These are phyloP conservation scores for Anseranas semipalmata DNA, from an alignment of 2,113 vertebrate species.

Conservation along the genomic window DNA sequence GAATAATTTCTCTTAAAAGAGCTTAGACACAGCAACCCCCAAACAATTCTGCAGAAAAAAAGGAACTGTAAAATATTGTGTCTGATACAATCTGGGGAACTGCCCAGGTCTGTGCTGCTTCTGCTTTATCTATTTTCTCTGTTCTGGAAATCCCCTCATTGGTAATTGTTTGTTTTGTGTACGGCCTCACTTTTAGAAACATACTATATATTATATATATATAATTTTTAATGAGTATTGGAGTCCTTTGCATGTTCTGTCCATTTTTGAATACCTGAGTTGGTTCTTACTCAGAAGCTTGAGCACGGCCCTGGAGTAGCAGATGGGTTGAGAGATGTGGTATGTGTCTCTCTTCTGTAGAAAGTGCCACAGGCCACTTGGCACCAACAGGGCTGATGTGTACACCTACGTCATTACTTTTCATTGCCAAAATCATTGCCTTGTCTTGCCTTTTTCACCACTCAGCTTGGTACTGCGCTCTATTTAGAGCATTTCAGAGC, in stretches of 20 bases:
- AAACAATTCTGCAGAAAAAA: not conserved
- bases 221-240: no score
- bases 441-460: not conserved
- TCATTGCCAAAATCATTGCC: not conserved
- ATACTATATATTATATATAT: no score
- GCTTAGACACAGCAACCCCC: not conserved
- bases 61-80: not conserved
- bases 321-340: not conserved
- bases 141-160: not conserved
- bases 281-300: not conserved
- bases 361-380: accelerated
- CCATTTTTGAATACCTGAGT: not conserved
- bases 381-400: not conserved
- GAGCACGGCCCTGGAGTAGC: not conserved
- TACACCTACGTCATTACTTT: not conserved
- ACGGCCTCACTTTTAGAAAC: not conserved
- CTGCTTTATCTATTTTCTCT: not conserved
- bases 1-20: not conserved
- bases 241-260: not conserved
- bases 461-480: not conserved
- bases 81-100: not conserved
- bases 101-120: not conserved
- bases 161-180: not conserved
- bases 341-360: accelerated
- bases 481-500: not conserved